Conservation (phyloP, 2,888 invertebrate species). For the Smittia aterrima region DNA sequence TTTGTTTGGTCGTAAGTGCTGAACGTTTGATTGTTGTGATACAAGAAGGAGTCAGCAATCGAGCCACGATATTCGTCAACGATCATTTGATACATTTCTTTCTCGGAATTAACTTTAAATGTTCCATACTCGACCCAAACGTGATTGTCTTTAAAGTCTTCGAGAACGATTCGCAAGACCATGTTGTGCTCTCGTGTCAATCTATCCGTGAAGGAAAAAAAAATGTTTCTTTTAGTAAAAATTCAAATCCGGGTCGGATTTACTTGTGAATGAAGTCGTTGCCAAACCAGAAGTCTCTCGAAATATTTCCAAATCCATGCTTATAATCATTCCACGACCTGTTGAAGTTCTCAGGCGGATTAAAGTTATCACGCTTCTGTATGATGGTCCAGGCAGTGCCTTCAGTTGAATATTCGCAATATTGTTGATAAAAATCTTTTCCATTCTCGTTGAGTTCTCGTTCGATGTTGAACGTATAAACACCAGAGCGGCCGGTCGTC, state of each 20-base stretch:
- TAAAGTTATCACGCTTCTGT: slow-evolving; percentile 54
- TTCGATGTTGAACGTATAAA: slow-evolving; percentile 50
- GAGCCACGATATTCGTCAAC: slow-evolving; percentile 57
- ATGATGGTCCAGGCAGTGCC: slow-evolving; percentile 60
- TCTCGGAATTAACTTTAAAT: slow-evolving; percentile 53
- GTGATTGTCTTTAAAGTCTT: slow-evolving; percentile 55
- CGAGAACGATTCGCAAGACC: slow-evolving; percentile 56
- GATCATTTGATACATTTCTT: slow-evolving; percentile 53
- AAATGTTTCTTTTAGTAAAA: neutral
- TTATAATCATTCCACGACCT: slow-evolving; percentile 59
- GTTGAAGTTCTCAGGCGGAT: slow-evolving; percentile 56
- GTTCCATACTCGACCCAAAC: slow-evolving; percentile 58
- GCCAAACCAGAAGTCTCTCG: slow-evolving; percentile 61
- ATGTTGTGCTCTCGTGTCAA: slow-evolving; percentile 53
- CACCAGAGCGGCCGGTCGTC: slow-evolving; percentile 51
- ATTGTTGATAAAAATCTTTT: slow-evolving; percentile 54
- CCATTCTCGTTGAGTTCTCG: slow-evolving; percentile 45
- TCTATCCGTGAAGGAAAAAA: slow-evolving; percentile 43
- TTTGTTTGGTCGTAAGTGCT: slow-evolving; percentile 44
- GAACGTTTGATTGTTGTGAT: slow-evolving; percentile 52
- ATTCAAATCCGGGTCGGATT: neutral
- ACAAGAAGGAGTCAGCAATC: slow-evolving; percentile 57
- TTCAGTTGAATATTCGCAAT: slow-evolving; percentile 55
- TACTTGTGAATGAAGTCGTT: slow-evolving; percentile 56
- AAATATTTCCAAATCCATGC: slow-evolving; percentile 58